phyloP scores from a whole-genome alignment of 2,797 vertebrate genomes.

The Mastacembelus armatus region DNA sequence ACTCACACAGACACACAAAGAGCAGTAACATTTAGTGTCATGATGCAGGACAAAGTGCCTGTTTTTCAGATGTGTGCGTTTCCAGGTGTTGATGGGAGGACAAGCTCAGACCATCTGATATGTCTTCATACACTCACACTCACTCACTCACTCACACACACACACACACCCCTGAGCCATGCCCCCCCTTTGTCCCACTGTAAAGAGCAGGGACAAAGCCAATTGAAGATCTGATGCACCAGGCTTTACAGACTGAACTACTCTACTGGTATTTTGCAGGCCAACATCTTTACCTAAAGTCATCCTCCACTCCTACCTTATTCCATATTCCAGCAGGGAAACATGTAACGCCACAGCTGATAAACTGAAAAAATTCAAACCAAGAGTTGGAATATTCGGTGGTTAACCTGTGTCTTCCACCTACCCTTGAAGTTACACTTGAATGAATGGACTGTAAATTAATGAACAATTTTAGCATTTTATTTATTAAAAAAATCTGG shows the following conservation, averaged over 20 bases:
- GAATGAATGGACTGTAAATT: neutral
- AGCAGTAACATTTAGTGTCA: neutral
- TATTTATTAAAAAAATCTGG: neutral
- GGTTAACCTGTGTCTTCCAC: slow-evolving; percentile 1
- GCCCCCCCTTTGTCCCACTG: slow-evolving; percentile 22
- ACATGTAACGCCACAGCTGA: slow-evolving; percentile 9
- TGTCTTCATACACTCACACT: no score
- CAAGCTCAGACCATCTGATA: slow-evolving; percentile 1
- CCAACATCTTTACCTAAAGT: slow-evolving; percentile 31
- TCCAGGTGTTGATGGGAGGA: slow-evolving; percentile 11
- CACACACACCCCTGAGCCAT: slow-evolving; percentile 17
- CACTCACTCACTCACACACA: no score
- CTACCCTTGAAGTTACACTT: neutral
- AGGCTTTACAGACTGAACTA: slow-evolving; percentile 29
- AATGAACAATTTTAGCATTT: neutral
- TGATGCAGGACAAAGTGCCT: slow-evolving; percentile 43
- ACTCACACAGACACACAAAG: neutral
- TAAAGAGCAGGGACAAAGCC: slow-evolving; percentile 38
- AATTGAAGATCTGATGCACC: slow-evolving; percentile 37
- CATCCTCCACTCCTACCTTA: neutral
- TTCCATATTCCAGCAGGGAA: slow-evolving; percentile 1
- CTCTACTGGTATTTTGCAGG: slow-evolving; percentile 47
- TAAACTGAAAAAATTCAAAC: neutral
- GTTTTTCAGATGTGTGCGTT: slow-evolving; percentile 22
- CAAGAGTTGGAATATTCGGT: neutral